Conservation (phyloP, 2,888 invertebrate genomes). For the Chalcis sispes region DNA sequence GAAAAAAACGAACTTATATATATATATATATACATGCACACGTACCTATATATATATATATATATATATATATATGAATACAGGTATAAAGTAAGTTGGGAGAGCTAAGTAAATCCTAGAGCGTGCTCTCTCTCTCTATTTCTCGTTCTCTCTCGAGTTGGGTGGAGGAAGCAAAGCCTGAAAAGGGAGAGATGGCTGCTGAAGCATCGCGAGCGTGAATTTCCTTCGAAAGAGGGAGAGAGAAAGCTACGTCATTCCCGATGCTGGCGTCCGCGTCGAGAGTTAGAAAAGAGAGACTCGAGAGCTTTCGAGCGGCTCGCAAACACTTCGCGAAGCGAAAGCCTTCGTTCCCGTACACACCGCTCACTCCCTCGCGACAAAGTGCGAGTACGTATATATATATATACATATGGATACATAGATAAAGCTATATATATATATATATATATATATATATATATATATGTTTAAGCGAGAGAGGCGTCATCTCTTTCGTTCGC, state of each 20-base stretch:
- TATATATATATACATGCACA: no score
- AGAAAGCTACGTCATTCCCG: conserved; percentile 49
- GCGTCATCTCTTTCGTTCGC: no score
- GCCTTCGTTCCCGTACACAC: conserved; percentile 56
- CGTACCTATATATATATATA: no score
- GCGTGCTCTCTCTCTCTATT: not conserved
- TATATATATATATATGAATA: no score
- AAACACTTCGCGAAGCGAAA: conserved; percentile 69
- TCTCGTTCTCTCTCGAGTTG: not conserved
- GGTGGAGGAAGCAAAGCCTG: conserved; percentile 4
- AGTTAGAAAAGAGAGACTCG: no score
- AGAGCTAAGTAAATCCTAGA: conserved; percentile 66
- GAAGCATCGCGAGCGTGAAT: conserved; percentile 48
- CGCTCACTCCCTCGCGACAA: not conserved
- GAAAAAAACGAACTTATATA: no score
- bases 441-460: no score
- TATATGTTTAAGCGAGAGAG: no score
- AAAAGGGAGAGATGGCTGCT: not conserved
- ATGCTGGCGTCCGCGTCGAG: conserved; percentile 52
- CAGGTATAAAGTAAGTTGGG: conserved; percentile 64
- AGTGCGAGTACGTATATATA: no score
- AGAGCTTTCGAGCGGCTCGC: conserved; percentile 75
- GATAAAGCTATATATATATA: no score
- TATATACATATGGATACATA: no score
- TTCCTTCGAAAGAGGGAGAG: not conserved